phyloP scores from a whole-genome alignment of 2,797 vertebrate species.

The Eidolon dupreanum region DNA sequence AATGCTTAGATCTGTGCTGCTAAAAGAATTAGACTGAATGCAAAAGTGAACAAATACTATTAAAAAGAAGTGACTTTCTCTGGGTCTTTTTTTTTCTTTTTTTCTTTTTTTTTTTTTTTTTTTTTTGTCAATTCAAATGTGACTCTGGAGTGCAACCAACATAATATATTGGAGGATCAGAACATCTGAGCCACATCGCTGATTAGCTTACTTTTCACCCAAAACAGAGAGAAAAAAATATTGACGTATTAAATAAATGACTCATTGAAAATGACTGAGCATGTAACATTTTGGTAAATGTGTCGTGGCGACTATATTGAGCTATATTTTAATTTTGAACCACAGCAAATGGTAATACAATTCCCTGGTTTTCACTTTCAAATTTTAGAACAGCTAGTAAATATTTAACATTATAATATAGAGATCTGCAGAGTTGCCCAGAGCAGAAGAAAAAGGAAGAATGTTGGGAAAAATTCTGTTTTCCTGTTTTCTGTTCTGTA shows the following conservation, averaged over 20 bases:
- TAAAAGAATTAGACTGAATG: conserved; percentile 48
- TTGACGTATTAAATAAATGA: conserved; percentile 55
- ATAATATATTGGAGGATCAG: conserved; percentile 58
- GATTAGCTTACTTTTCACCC: conserved; percentile 66
- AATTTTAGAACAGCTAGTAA: background rate
- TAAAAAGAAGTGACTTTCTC: conserved; percentile 58
- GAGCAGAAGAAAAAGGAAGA: background rate
- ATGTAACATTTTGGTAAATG: conserved; percentile 49
- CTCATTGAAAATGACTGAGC: conserved; percentile 61
- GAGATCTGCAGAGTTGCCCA: background rate
- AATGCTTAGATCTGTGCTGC: conserved; percentile 36
- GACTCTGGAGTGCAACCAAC: conserved; percentile 64
- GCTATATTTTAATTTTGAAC: conserved; percentile 25
- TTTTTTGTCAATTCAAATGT: conserved; percentile 61
- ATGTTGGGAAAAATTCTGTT: background rate
- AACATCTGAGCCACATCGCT: conserved; percentile 64
- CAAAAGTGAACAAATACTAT: conserved; percentile 58
- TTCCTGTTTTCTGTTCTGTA: background rate
- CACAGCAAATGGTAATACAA: background rate
- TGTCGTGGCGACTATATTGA: background rate
- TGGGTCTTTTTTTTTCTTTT: background rate
- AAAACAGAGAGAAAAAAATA: conserved; percentile 49
- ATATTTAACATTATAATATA: background rate
- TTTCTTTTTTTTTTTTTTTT: background rate
- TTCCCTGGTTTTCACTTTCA: conserved; percentile 3